Conservation (phyloP, 2,888 invertebrate species). For the Sinohyriopsis cumingii region DNA sequence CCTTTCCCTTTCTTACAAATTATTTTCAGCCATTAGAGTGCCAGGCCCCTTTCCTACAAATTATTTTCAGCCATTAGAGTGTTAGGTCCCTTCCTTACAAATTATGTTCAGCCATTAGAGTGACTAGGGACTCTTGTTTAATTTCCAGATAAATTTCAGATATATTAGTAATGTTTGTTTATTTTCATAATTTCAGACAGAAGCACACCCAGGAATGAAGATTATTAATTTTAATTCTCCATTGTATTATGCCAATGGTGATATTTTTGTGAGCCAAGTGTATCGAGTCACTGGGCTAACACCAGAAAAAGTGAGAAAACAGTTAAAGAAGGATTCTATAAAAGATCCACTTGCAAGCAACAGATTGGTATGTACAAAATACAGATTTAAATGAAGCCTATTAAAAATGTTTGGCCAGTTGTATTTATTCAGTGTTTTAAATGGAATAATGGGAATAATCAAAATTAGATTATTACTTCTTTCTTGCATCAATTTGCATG, state of each 20-base stretch:
- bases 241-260: slow-evolving; percentile 73
- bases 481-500: too few species aligned
- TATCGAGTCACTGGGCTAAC: slow-evolving; percentile 55
- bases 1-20: neutral
- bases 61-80: too few species aligned
- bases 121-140: neutral
- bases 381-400: too few species aligned
- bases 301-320: slow-evolving; percentile 56
- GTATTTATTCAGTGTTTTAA: too few species aligned
- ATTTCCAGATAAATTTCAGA: neutral
- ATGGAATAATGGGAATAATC: too few species aligned
- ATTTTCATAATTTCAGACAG: slow-evolving; percentile 45
- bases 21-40: neutral
- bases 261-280: slow-evolving; percentile 69
- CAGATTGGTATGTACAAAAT: too few species aligned
- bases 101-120: neutral
- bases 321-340: slow-evolving; percentile 30
- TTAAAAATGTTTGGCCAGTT: too few species aligned
- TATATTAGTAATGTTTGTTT: neutral
- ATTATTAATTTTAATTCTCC: slow-evolving; percentile 73
- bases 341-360: slow-evolving; percentile 6
- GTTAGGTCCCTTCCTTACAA: neutral
- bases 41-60: too few species aligned
- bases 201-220: slow-evolving; percentile 67
- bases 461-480: too few species aligned